phyloP scores from a whole-genome alignment of 2,888 invertebrate genomes.

The Rhyacophila evoluta region DNA sequence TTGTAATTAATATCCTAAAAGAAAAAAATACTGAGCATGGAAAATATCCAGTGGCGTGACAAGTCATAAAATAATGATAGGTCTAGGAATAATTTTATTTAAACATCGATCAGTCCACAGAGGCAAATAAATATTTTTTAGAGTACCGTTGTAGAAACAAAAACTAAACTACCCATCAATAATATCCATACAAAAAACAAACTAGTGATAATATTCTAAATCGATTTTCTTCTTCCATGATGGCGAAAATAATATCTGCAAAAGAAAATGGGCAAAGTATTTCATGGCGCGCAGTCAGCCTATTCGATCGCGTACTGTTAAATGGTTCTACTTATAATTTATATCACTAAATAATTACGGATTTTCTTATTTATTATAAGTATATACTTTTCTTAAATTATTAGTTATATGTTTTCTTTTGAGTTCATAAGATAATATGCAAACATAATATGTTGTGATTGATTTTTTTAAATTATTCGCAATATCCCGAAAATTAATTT shows the following conservation, averaged over 20 bases:
- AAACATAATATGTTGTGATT: too few relatives aligned
- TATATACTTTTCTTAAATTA: too few relatives aligned
- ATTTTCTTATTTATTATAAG: too few relatives aligned
- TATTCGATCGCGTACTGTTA: not conserved
- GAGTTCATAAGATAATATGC: too few relatives aligned
- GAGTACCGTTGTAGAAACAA: not conserved
- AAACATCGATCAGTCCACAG: not conserved
- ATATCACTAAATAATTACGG: too few relatives aligned
- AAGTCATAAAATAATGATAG: not conserved
- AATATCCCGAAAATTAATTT: too few relatives aligned
- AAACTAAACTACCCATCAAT: constrained; percentile 22
- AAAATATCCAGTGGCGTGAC: not conserved
- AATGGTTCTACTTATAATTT: not conserved
- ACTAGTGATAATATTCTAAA: constrained; percentile 22
- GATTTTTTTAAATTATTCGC: too few relatives aligned
- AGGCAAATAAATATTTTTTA: not conserved
- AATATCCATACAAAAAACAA: constrained; percentile 22
- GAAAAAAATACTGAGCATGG: not conserved
- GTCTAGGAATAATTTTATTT: not conserved
- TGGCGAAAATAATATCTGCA: constrained; percentile 22
- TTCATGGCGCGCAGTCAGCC: constrained; percentile 19
- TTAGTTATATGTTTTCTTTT: too few relatives aligned
- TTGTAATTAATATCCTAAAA: too few relatives aligned
- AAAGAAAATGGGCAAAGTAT: constrained; percentile 8
- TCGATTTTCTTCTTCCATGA: constrained; percentile 21